Evolutionary conservation across 2,888 invertebrate genomes (phyloP).

Genomic region (Apamea crenata): DNA sequence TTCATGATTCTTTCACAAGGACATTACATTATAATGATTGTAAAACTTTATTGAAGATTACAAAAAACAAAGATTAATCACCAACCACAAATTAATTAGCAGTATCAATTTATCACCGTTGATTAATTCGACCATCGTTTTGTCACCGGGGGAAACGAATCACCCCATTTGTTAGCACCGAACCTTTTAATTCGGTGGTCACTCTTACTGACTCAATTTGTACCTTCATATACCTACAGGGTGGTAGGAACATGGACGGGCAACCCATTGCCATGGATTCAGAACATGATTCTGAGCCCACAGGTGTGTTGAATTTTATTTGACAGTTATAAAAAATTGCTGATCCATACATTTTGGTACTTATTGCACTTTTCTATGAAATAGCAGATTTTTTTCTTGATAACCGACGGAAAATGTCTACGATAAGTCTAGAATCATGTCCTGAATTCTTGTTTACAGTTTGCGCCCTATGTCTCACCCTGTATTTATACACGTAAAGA

Average conservation of each 20-base stretch:
- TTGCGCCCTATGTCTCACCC: too few relatives aligned
- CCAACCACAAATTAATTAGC: constrained; percentile 11
- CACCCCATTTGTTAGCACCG: constrained; percentile 21
- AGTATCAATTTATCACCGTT: constrained; percentile 36
- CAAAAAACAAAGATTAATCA: constrained; percentile 2
- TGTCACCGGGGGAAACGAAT: constrained; percentile 11
- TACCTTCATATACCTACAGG: background rate
- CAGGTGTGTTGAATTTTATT: background rate
- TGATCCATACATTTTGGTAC: too few relatives aligned
- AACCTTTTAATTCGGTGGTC: constrained; percentile 27
- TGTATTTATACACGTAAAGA: too few relatives aligned
- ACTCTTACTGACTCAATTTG: constrained; percentile 16
- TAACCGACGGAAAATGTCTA: too few relatives aligned
- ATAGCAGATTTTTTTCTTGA: too few relatives aligned
- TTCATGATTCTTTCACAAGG: background rate
- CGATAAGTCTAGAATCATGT: too few relatives aligned
- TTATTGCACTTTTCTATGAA: too few relatives aligned
- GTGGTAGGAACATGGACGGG: background rate
- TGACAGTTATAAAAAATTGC: background rate
- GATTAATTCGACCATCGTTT: constrained; percentile 32
- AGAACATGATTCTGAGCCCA: background rate
- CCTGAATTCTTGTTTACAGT: too few relatives aligned
- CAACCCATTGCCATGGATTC: background rate
- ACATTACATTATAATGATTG: background rate
- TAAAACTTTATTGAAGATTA: background rate